A percentile compares a stretch with the other conserved stretches of the same genome.
Evolutionary conservation across 2,113 vertebrate genomes (phyloP).

Genomic region (Pseudopipra pipra): DNA sequence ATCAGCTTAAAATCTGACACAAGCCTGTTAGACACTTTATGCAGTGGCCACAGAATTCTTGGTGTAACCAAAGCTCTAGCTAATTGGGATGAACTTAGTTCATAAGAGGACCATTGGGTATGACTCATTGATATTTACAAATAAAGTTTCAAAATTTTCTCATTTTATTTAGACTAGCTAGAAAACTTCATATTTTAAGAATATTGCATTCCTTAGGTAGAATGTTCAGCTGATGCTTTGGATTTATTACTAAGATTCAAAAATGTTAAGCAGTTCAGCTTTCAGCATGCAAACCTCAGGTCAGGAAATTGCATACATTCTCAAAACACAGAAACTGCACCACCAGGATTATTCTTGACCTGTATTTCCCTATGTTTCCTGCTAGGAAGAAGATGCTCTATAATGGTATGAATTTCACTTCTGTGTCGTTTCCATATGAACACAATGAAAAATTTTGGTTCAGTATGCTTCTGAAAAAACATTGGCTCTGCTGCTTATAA

Average conservation of each 20-base stretch:
- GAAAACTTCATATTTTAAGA: not conserved
- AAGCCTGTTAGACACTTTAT: not conserved
- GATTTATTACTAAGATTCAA: not conserved
- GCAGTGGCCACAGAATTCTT: not conserved
- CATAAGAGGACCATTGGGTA: not conserved
- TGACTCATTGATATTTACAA: not conserved
- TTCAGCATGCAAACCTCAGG: not conserved
- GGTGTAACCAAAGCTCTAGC: not conserved
- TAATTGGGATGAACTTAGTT: not conserved
- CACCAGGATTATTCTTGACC: not conserved
- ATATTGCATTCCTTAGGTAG: not conserved
- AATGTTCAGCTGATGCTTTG: not conserved
- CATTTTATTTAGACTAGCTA: not conserved
- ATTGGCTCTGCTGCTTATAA: not conserved
- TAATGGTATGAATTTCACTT: not conserved
- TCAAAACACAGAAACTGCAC: not conserved
- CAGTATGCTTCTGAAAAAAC: not conserved
- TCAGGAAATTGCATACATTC: not conserved
- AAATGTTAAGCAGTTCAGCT: not conserved
- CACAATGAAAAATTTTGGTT: not conserved
- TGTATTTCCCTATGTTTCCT: not conserved
- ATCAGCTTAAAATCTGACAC: not conserved
- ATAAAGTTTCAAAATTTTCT: not conserved
- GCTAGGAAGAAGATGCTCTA: not conserved
- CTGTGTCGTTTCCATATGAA: not conserved